Percentiles rank a stretch among this genome's conserved stretches.
These are phyloP conservation scores for Aporophyla lueneburgensis DNA, from an alignment of 2,888 invertebrate species.

Conservation along the genomic window DNA sequence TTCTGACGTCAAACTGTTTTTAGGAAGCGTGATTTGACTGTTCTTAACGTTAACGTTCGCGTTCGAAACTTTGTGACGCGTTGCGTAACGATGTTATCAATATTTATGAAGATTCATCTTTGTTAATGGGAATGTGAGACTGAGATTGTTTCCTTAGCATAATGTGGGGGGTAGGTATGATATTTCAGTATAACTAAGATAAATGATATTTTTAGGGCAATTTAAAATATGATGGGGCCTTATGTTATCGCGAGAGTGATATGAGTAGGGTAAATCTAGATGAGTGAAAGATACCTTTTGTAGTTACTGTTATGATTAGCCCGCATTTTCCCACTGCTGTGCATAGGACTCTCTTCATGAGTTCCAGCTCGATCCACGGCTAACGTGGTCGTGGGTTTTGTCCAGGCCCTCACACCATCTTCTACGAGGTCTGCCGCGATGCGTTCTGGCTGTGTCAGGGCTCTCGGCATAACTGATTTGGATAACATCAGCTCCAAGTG, in stretches of 20 bases:
- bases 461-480: too few species aligned
- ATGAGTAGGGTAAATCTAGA: not conserved
- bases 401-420: not conserved
- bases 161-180: conserved; percentile 9
- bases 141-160: conserved; percentile 23
- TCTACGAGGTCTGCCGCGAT: too few species aligned
- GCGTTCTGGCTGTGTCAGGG: too few species aligned
- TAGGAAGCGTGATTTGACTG: conserved; percentile 62
- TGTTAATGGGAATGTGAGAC: conserved; percentile 35
- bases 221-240: not conserved
- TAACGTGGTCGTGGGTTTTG: not conserved
- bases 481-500: too few species aligned
- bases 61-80: conserved; percentile 36
- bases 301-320: too few species aligned
- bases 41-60: conserved; percentile 23
- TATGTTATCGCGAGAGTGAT: not conserved
- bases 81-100: conserved; percentile 31
- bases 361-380: not conserved
- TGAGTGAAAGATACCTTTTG: too few species aligned
- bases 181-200: conserved; percentile 30
- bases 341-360: not conserved
- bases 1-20: conserved; percentile 70
- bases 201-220: conserved; percentile 16
- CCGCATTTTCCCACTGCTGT: not conserved
- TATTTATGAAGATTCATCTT: conserved; percentile 58